These are phyloP conservation scores for Lutra lutra DNA, from an alignment of 2,797 vertebrate species.

Conservation along the genomic window DNA sequence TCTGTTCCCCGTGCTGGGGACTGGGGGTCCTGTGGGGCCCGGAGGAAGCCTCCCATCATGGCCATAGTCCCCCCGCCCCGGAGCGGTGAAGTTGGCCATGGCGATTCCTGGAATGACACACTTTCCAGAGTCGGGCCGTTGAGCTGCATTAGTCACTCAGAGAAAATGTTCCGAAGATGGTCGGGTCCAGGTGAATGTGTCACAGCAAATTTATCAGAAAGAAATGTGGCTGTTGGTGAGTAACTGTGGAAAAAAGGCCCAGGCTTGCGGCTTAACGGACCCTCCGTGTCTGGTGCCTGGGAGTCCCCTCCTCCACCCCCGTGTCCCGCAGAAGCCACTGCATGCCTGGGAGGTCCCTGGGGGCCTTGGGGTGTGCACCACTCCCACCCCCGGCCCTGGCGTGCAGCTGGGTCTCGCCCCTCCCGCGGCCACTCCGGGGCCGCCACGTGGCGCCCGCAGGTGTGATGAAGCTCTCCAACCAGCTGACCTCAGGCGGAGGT, in stretches of 20 bases:
- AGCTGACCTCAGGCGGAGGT: background rate
- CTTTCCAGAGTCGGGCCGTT: background rate
- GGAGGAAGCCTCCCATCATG: background rate
- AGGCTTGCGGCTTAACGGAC: background rate
- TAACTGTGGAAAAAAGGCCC: background rate
- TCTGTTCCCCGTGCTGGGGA: background rate
- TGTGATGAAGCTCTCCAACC: background rate
- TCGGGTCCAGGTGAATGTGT: background rate
- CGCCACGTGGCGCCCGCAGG: background rate
- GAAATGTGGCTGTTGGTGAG: background rate
- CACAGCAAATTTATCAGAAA: background rate
- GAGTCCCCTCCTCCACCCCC: accelerated
- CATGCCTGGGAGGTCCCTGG: background rate
- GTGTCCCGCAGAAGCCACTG: too few relatives aligned
- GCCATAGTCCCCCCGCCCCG: background rate
- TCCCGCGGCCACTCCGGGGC: too few relatives aligned
- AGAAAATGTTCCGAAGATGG: background rate
- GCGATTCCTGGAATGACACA: background rate
- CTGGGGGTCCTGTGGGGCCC: background rate
- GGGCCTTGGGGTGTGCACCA: background rate
- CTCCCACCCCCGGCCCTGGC: accelerated
- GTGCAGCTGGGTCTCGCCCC: background rate
- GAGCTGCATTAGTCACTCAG: background rate
- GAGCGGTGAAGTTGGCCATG: background rate
- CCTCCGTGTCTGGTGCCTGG: background rate